A percentile compares a stretch with the other conserved stretches of the same genome.
phyloP scores from a whole-genome alignment of 2,888 invertebrate species.

The Epinotia demarniana region DNA sequence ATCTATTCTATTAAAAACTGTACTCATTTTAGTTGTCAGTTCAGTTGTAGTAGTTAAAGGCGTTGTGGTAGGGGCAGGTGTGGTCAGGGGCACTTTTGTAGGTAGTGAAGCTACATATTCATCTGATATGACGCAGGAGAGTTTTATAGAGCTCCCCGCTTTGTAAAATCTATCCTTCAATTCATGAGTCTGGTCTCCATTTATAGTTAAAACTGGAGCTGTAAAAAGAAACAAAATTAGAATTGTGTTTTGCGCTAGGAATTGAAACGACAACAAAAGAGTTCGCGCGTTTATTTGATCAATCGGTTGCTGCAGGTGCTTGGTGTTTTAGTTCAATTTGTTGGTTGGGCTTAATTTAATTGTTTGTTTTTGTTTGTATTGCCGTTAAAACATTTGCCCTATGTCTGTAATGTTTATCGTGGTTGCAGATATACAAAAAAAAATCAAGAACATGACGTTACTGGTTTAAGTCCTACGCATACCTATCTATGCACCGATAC shows the following conservation, averaged over 20 bases:
- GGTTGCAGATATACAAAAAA: too few relatives aligned
- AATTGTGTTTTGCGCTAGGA: background rate
- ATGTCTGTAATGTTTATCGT: too few relatives aligned
- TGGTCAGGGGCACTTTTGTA: conserved; percentile 63
- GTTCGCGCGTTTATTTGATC: conserved; percentile 7
- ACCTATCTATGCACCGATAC: too few relatives aligned
- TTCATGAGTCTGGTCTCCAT: conserved; percentile 88
- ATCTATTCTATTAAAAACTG: conserved; percentile 80
- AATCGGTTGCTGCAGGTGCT: background rate
- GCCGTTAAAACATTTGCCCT: background rate
- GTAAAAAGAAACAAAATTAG: conserved; percentile 51
- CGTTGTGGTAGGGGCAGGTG: conserved; percentile 63
- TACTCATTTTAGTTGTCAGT: conserved; percentile 74
- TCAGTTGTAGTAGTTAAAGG: conserved; percentile 73
- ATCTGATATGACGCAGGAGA: conserved; percentile 85
- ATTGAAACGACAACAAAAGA: background rate
- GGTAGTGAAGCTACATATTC: conserved; percentile 68
- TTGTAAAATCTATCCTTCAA: conserved; percentile 90
- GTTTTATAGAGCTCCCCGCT: conserved; percentile 89
- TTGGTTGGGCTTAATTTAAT: background rate
- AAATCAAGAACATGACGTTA: too few relatives aligned
- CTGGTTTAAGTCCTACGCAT: too few relatives aligned
- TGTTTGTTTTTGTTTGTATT: background rate
- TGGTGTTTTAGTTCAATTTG: conserved; percentile 5
- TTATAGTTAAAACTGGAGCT: conserved; percentile 89